These are phyloP conservation scores for Mesocricetus auratus DNA, from an alignment of 2,113 vertebrate genomes.

Conservation along the genomic window DNA sequence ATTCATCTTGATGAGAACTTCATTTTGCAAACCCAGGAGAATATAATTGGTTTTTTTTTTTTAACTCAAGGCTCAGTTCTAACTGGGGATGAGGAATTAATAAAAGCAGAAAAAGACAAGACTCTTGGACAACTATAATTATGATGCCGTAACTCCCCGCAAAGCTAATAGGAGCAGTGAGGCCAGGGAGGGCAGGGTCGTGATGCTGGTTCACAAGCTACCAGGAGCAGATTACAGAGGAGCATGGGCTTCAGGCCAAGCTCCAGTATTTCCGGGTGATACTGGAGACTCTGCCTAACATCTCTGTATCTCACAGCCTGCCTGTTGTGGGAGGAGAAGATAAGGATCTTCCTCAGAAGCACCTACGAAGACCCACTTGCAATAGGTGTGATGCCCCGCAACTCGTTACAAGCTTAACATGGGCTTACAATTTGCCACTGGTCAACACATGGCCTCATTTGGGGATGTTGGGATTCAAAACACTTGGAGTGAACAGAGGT, in stretches of 20 bases:
- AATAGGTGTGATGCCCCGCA: background rate
- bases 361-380: background rate
- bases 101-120: constrained; percentile 31
- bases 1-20: constrained; percentile 45
- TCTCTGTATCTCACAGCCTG: background rate
- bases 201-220: rapidly evolving
- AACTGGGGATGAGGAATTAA: constrained; percentile 33
- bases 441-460: background rate
- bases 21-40: constrained; percentile 37
- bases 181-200: background rate
- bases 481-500: background rate
- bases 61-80: background rate
- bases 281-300: background rate
- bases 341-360: background rate
- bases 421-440: background rate
- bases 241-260: too few relatives aligned
- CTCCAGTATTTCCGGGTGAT: background rate
- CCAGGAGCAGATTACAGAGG: background rate
- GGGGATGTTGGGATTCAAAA: background rate
- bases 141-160: background rate
- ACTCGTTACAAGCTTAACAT: background rate
- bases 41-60: constrained; percentile 10
- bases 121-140: background rate
- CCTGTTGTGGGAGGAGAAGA: background rate
- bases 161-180: background rate